Evolutionary conservation across 2,888 invertebrate species (phyloP).

Genomic region (Muscina levida): DNA sequence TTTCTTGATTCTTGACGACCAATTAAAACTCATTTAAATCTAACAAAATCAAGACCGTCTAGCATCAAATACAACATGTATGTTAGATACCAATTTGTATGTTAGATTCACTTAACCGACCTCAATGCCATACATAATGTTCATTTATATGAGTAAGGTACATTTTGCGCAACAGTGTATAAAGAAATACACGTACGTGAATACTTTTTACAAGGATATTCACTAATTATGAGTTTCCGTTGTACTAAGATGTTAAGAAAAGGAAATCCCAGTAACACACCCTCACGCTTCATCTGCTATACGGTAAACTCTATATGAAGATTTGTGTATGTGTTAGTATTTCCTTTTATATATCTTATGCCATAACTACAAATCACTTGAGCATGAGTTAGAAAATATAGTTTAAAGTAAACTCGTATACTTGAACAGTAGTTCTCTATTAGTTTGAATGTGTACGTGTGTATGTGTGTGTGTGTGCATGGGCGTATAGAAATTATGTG

Average conservation of each 20-base stretch:
- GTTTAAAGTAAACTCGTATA: constrained; percentile 56
- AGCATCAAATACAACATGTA: too few species aligned
- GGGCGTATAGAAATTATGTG: constrained; percentile 38
- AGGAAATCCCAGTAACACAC: constrained; percentile 49
- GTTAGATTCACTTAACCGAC: too few species aligned
- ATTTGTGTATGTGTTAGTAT: constrained; percentile 8
- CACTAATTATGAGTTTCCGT: constrained; percentile 63
- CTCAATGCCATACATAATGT: too few species aligned
- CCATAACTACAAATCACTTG: constrained; percentile 63
- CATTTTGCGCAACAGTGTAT: background rate
- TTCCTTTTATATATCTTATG: constrained; percentile 25
- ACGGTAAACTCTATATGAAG: background rate
- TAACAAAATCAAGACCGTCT: too few species aligned
- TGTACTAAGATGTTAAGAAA: constrained; percentile 51
- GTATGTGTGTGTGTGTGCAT: constrained; percentile 39
- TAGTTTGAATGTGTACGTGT: constrained; percentile 30
- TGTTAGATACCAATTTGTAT: too few species aligned
- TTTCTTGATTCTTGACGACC: too few species aligned
- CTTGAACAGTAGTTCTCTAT: constrained; percentile 17
- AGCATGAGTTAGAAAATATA: constrained; percentile 63
- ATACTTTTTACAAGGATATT: constrained; percentile 58
- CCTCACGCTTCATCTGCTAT: constrained; percentile 2
- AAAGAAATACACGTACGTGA: constrained; percentile 31
- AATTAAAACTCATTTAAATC: too few species aligned
- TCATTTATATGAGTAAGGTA: too few species aligned